Conservation (phyloP, 2,888 invertebrate species). For the Acheta domesticus region DNA sequence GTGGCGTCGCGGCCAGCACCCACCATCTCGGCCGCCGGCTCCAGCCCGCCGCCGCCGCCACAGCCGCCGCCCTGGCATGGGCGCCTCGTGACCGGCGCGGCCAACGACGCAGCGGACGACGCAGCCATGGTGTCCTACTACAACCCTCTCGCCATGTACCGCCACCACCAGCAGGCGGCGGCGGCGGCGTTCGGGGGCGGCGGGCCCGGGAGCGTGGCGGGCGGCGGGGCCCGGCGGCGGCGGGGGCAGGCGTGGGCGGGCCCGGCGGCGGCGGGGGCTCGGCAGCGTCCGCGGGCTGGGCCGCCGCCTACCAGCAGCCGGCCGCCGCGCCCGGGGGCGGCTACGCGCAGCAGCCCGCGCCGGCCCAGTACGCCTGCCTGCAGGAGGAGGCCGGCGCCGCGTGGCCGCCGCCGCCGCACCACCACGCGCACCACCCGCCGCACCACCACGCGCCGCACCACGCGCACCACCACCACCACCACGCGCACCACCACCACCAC, state of each 20-base stretch:
- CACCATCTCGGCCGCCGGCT: constrained; percentile 18
- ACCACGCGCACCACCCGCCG: constrained; percentile 50
- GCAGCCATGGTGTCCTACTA: constrained; percentile 69
- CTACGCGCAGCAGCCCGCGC: constrained; percentile 19
- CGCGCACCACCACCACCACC: constrained; percentile 30
- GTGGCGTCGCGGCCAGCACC: neutral
- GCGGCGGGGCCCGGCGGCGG: neutral
- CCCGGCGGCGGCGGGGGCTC: constrained; percentile 33
- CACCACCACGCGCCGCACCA: constrained; percentile 56
- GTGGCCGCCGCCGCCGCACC: constrained; percentile 44
- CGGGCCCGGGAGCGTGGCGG: neutral
- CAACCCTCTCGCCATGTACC: constrained; percentile 64
- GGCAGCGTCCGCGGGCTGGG: neutral
- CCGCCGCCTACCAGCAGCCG: constrained; percentile 18
- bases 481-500: constrained; percentile 40
- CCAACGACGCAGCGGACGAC: constrained; percentile 20
- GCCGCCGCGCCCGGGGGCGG: constrained; percentile 45
- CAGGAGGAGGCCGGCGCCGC: constrained; percentile 41
- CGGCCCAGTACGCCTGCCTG: constrained; percentile 4
- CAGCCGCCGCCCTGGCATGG: neutral
- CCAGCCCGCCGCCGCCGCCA: constrained; percentile 18
- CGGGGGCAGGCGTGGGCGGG: neutral
- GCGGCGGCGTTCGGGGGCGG: neutral
- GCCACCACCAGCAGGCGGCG: constrained; percentile 55
- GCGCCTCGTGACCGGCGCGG: neutral